Conservation (phyloP, 2,113 vertebrate species). For the Rhynchomys soricoides region DNA sequence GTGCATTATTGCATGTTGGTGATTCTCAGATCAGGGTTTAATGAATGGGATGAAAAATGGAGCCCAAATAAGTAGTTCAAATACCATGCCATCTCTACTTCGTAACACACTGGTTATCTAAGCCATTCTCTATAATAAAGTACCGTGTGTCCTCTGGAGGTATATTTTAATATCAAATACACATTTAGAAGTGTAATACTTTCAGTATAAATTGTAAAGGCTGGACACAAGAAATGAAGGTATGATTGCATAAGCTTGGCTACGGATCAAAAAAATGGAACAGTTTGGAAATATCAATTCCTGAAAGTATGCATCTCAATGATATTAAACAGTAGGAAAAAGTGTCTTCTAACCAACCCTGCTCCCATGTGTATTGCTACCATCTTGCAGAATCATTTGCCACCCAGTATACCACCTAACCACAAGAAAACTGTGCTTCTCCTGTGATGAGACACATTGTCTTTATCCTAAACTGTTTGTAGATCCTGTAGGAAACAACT, state of each 20-base stretch:
- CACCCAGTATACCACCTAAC: background rate
- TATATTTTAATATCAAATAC: background rate
- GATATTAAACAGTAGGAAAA: background rate
- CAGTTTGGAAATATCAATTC: background rate
- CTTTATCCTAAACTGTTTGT: background rate
- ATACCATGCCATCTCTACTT: background rate
- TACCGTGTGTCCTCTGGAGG: background rate
- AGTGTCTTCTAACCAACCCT: background rate
- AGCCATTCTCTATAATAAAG: background rate
- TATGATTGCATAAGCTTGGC: background rate
- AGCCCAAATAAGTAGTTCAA: background rate
- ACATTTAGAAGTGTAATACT: background rate
- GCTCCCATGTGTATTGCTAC: background rate
- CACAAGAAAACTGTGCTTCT: background rate
- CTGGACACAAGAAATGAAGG: background rate
- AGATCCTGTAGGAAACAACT: background rate
- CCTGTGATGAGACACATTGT: background rate
- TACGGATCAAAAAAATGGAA: background rate
- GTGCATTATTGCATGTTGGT: background rate
- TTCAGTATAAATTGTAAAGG: background rate
- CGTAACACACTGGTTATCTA: background rate
- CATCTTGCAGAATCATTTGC: background rate
- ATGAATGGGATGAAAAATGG: background rate
- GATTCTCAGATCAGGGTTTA: background rate
- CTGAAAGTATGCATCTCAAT: background rate